Evolutionary conservation across 2,888 invertebrate species (phyloP).

Genomic region (Ceratothoa steindachneri): DNA sequence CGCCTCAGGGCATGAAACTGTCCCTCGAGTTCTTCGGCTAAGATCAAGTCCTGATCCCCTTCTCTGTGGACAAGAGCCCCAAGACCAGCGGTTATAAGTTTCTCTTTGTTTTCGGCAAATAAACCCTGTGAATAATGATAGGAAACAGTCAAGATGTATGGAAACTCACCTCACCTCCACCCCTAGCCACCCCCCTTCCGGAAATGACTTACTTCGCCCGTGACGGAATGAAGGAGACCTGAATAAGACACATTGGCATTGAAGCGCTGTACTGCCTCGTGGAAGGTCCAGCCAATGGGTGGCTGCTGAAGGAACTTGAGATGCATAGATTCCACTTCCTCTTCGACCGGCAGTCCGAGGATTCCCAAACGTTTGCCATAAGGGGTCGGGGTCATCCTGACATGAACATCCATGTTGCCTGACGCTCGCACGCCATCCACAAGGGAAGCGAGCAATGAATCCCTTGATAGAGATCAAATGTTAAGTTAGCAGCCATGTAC

Average conservation of each 20-base stretch:
- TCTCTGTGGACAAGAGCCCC: slow-evolving; percentile 64
- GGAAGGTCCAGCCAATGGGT: slow-evolving; percentile 63
- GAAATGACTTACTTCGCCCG: slow-evolving; percentile 77
- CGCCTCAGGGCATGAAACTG: slow-evolving; percentile 91
- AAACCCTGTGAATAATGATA: slow-evolving; percentile 73
- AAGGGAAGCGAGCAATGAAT: slow-evolving; percentile 88
- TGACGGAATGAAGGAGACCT: slow-evolving; percentile 90
- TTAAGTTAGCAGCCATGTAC: too few relatives aligned
- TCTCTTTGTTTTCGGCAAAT: slow-evolving; percentile 97
- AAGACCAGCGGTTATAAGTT: slow-evolving; percentile 86
- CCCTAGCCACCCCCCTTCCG: too few relatives aligned
- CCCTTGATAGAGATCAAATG: slow-evolving; percentile 65
- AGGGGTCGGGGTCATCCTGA: slow-evolving; percentile 77
- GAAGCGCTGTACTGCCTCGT: slow-evolving; percentile 85
- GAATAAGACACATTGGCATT: slow-evolving; percentile 97
- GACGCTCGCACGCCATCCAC: slow-evolving; percentile 94
- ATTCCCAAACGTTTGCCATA: slow-evolving; percentile 86
- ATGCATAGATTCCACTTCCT: slow-evolving; percentile 89
- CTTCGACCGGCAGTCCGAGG: slow-evolving; percentile 74
- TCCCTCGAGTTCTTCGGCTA: slow-evolving; percentile 70
- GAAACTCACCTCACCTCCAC: neutral
- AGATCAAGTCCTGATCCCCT: slow-evolving; percentile 62
- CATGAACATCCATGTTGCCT: slow-evolving; percentile 93
- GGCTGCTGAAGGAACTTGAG: slow-evolving; percentile 70
- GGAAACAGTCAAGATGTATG: neutral